A percentile compares a stretch with the other conserved stretches of the same genome.
Conservation (phyloP, 1,140 invertebrate species). For the Drosophila seguyi region DNA sequence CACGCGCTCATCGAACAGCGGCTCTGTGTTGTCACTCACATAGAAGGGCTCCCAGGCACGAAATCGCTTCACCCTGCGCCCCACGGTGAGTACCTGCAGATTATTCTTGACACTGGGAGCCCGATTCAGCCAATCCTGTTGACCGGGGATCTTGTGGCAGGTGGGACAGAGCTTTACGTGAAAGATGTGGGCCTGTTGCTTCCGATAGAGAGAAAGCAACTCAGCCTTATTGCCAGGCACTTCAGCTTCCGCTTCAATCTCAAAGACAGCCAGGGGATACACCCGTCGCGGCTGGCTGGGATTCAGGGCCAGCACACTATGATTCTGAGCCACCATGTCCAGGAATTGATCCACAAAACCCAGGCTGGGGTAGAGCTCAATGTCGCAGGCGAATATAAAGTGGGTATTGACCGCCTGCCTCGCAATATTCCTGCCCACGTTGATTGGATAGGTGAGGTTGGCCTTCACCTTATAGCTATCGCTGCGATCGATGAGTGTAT, state of each 20-base stretch:
- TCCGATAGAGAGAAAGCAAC: constrained; percentile 89
- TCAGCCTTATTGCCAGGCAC: constrained; percentile 90
- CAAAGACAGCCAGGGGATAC: constrained; percentile 75
- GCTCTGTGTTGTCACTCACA: constrained; percentile 93
- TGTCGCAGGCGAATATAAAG: constrained; percentile 94
- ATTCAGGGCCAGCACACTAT: constrained; percentile 85
- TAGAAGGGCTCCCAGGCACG: constrained; percentile 95
- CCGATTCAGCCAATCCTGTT: constrained; percentile 91
- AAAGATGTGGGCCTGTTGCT: constrained; percentile 92
- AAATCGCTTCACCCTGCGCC: constrained; percentile 90
- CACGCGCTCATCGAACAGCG: constrained; percentile 94
- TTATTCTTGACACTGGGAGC: constrained; percentile 86
- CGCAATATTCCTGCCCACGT: constrained; percentile 94
- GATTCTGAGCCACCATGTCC: constrained; percentile 91
- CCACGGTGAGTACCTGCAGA: constrained; percentile 91
- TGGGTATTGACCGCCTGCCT: constrained; percentile 92
- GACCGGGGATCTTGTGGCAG: constrained; percentile 94
- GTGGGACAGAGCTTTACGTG: constrained; percentile 93
- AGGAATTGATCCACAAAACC: constrained; percentile 90
- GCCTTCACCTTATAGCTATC: constrained; percentile 91
- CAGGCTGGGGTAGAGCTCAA: constrained; percentile 94
- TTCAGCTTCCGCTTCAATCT: constrained; percentile 43
- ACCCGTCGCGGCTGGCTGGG: constrained; percentile 41
- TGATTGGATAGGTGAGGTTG: constrained; percentile 93
- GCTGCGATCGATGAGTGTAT: constrained; percentile 86